Conservation (phyloP, 35 echinoderm and acorn worm species). For the Nesometra sesokonis region DNA sequence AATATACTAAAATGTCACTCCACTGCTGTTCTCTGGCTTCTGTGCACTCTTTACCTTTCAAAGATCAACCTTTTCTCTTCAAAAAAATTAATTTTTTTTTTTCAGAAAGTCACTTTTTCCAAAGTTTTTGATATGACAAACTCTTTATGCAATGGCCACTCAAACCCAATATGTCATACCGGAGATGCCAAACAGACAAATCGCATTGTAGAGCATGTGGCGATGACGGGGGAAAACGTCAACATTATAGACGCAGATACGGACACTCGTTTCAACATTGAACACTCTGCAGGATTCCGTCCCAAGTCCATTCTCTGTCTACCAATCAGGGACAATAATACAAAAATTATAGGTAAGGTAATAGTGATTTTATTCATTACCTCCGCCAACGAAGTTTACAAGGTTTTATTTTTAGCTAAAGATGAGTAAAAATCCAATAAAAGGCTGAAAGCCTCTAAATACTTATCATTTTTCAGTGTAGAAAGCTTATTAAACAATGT, state of each 20-base stretch:
- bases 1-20: too few species aligned
- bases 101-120: slow-evolving; percentile 79
- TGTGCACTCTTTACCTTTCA: not conserved
- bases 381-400: too few species aligned
- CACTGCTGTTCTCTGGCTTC: not conserved
- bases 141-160: slow-evolving; percentile 70
- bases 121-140: slow-evolving; percentile 82
- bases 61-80: not conserved
- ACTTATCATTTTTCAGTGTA: too few species aligned
- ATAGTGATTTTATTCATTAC: too few species aligned
- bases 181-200: slow-evolving; percentile 74
- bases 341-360: slow-evolving; percentile 78
- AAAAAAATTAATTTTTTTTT: not conserved
- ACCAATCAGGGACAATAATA: slow-evolving; percentile 91
- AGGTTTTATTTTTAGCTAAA: too few species aligned
- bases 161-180: slow-evolving; percentile 43
- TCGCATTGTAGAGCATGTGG: slow-evolving; percentile 85
- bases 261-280: slow-evolving; percentile 53
- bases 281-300: slow-evolving; percentile 57
- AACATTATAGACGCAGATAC: slow-evolving; percentile 75
- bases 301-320: slow-evolving; percentile 87
- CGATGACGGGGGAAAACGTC: slow-evolving; percentile 61
- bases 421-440: too few species aligned
- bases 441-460: too few species aligned
- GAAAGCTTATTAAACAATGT: too few species aligned